Evolutionary conservation across 2,888 invertebrate species (phyloP), one percentile per base, ranked within the genome.

Genomic region (Apamea sordens): DNA sequence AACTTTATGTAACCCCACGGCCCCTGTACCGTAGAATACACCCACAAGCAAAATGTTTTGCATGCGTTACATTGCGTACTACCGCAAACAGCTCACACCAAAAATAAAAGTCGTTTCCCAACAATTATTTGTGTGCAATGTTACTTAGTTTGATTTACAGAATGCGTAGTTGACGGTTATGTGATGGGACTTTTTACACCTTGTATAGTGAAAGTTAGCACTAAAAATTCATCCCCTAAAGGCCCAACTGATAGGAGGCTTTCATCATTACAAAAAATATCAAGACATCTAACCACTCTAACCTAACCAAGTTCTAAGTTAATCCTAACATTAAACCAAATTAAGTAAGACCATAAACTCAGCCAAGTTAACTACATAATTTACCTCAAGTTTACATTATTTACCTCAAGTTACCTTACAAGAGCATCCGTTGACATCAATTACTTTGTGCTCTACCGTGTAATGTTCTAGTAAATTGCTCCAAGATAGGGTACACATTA

Each of bases 361-460:
- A 8, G 24, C 56, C 50, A 53, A 59, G 79, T 67, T 53, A 50
- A 59, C 73, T 73, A 32, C 67, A 41, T 61, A 59, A 82, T 56
- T 82, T 61, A 80, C 21, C 47, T 28, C 44, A 41, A 44, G 59
- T 68, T 68, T 67, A 73, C 71, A 71, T 80, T 78, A 82, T 82
- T 69, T 67, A 80, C 76, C 65, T 80, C 70, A 67, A 69, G 74
- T 83, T 80, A 85, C 88, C 89, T 73, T 81, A 83, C 80, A 68
- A 73, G 80, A 82, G 73, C 86, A 86, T 85, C 78, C 79, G 83
- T 82, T 86, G 89, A 88, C 88, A 89, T 85, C 79, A 88, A 89
- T 85, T 88, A 85, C 71, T 73, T 77, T 74, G 77, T 50, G 18
- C 59, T 36, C 13, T 59, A 44, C 32, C 73, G 79, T 82, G 70